Conservation (phyloP, 2,888 invertebrate species). For the Dermolepida albohirtum region DNA sequence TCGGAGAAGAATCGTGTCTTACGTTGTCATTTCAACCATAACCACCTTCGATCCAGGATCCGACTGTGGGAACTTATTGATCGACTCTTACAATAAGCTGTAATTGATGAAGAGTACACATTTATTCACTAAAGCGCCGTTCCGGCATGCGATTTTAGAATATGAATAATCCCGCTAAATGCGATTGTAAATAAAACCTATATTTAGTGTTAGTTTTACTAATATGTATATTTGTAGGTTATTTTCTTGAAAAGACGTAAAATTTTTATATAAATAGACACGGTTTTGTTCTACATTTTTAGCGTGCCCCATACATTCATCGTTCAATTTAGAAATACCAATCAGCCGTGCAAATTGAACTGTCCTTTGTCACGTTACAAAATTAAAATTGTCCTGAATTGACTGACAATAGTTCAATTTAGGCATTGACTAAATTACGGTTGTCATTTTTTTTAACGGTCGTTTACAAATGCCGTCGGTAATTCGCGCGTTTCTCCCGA, state of each 20-base stretch:
- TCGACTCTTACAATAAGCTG: constrained; percentile 8
- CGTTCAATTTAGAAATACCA: background rate
- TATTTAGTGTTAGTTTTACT: constrained; percentile 43
- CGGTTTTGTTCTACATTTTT: constrained; percentile 27
- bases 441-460: too few relatives aligned
- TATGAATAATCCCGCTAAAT: constrained; percentile 38
- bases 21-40: constrained; percentile 42
- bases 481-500: too few relatives aligned
- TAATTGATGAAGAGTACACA: constrained; percentile 19
- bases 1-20: constrained; percentile 35
- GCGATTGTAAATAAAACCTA: constrained; percentile 40
- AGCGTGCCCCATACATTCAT: background rate
- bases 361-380: too few relatives aligned
- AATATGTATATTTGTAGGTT: constrained; percentile 42
- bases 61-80: constrained; percentile 21
- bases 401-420: too few relatives aligned
- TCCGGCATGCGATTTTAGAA: constrained; percentile 7
- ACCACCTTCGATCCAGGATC: constrained; percentile 48
- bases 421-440: too few relatives aligned
- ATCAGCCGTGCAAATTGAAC: too few relatives aligned
- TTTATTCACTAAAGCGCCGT: background rate
- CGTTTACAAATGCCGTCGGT: too few relatives aligned
- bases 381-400: too few relatives aligned
- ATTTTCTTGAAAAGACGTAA: constrained; percentile 40
- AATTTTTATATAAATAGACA: constrained; percentile 39